Conservation (phyloP, 2,888 invertebrate genomes). For the Zele albiditarsus region DNA sequence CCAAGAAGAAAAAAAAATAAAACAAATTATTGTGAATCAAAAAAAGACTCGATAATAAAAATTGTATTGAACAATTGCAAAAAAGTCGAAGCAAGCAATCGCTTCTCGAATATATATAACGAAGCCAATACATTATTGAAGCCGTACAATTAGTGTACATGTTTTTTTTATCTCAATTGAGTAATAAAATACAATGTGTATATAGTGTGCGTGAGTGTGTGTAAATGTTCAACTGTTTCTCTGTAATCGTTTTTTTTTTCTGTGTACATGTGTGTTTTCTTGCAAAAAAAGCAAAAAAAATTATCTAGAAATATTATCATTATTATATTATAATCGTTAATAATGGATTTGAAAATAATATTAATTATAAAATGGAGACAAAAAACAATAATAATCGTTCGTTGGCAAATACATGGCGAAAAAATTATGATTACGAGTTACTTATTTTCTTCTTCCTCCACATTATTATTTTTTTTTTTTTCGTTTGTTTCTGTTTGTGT, state of each 20-base stretch:
- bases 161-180: conserved; percentile 41
- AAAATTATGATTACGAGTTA: conserved; percentile 66
- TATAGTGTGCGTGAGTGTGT: conserved; percentile 35
- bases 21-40: conserved; percentile 29
- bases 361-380: conserved; percentile 64
- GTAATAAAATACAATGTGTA: conserved; percentile 44
- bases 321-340: conserved; percentile 66
- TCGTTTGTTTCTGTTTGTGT: conserved; percentile 43
- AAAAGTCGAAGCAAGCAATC: conserved; percentile 57
- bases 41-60: conserved; percentile 23
- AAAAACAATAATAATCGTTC: conserved; percentile 66
- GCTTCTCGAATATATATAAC: conserved; percentile 43
- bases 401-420: conserved; percentile 73
- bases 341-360: conserved; percentile 68
- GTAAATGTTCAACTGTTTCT: conserved; percentile 26
- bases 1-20: conserved; percentile 45
- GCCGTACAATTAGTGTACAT: conserved; percentile 46
- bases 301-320: conserved; percentile 70
- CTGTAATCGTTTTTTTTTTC: conserved; percentile 18
- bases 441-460: conserved; percentile 22
- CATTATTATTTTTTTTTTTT: conserved; percentile 44
- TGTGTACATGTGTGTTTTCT: conserved; percentile 42
- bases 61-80: conserved; percentile 31
- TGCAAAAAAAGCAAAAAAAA: conserved; percentile 59
- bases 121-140: conserved; percentile 50